phyloP scores from a whole-genome alignment of 2,113 vertebrate genomes.

The Polyodon spathula region DNA sequence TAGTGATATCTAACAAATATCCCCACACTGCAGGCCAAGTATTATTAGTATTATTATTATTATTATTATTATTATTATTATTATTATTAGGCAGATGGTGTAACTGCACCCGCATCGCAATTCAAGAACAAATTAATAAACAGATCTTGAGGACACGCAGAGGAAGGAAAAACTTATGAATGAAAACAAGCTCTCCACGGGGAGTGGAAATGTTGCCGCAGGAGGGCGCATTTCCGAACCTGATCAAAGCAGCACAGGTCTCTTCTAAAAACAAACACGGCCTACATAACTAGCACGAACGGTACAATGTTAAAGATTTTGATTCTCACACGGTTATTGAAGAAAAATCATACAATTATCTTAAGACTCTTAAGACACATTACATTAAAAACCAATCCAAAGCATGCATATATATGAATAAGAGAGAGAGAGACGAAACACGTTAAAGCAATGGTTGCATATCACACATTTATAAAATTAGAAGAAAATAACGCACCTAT shows the following conservation, averaged over 20 bases:
- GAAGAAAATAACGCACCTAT: slow-evolving; percentile 48
- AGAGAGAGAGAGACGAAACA: too few relatives aligned
- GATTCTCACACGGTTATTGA: too few relatives aligned
- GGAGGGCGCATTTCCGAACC: slow-evolving; percentile 40
- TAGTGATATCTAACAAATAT: background rate
- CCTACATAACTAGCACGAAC: slow-evolving; percentile 1
- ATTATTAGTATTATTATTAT: too few relatives aligned
- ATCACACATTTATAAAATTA: too few relatives aligned
- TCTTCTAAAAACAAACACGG: background rate
- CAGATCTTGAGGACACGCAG: slow-evolving; percentile 30
- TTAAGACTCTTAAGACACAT: too few relatives aligned
- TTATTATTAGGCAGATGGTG: background rate
- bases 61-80: too few relatives aligned
- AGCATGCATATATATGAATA: too few relatives aligned
- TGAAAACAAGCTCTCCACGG: slow-evolving; percentile 65
- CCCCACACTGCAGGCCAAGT: background rate
- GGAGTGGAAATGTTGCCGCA: slow-evolving; percentile 52
- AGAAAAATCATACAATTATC: too few relatives aligned
- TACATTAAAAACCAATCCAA: too few relatives aligned
- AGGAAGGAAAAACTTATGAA: slow-evolving; percentile 74
- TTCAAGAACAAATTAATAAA: slow-evolving; percentile 32
- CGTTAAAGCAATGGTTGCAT: too few relatives aligned
- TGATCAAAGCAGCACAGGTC: slow-evolving; percentile 33
- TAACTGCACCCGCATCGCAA: slow-evolving; percentile 37
- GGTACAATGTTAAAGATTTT: slow-evolving; percentile 7